These are phyloP conservation scores for Etheostoma spectabile DNA, from an alignment of 2,113 vertebrate species.

Conservation along the genomic window DNA sequence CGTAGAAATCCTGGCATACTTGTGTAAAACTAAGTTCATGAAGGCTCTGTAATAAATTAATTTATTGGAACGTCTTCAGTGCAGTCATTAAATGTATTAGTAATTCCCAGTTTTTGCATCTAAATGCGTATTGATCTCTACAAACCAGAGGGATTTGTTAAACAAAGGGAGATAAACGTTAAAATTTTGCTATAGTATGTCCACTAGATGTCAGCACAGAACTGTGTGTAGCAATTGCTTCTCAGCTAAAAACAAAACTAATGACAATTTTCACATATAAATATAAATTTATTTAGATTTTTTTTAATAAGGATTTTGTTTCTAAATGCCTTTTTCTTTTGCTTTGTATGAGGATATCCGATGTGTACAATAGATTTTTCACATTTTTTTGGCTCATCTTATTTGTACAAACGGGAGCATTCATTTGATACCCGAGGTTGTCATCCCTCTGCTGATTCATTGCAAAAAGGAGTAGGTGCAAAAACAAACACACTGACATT, in stretches of 20 bases:
- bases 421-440: slow-evolving; percentile 34
- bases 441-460: slow-evolving; percentile 38
- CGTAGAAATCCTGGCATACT: background rate
- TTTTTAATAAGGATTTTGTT: slow-evolving; percentile 21
- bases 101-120: background rate
- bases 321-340: slow-evolving; percentile 38
- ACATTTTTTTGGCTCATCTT: slow-evolving; percentile 4
- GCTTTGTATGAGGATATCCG: slow-evolving; percentile 27
- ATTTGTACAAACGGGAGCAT: slow-evolving; percentile 62
- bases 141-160: background rate
- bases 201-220: slow-evolving; percentile 58
- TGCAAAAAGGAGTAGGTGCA: slow-evolving; percentile 63
- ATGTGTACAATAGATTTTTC: slow-evolving; percentile 27
- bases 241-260: background rate
- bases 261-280: slow-evolving; percentile 60
- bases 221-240: background rate
- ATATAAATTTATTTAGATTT: slow-evolving; percentile 73
- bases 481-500: slow-evolving; percentile 54
- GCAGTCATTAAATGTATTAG: slow-evolving; percentile 16
- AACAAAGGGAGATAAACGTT: too few relatives aligned
- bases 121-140: background rate
- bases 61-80: background rate
- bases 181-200: background rate
- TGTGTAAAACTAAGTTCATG: background rate
- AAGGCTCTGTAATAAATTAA: slow-evolving; percentile 16